These are phyloP conservation scores for Lasioglossum figueresi DNA, from an alignment of 2,888 invertebrate genomes.

Conservation along the genomic window DNA sequence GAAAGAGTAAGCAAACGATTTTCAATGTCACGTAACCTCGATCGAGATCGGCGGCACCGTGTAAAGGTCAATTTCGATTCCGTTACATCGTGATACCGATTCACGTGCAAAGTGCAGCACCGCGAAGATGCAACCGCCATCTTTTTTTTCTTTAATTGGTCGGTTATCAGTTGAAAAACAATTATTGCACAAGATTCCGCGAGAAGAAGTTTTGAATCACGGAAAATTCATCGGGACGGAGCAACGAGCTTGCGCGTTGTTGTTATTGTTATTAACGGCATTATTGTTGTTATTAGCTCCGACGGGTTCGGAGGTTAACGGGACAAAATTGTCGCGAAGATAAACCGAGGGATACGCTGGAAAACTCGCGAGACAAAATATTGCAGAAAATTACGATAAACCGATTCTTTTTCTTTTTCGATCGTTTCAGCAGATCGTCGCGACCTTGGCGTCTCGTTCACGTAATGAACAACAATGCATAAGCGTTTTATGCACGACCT, in stretches of 20 bases:
- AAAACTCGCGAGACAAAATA: slow-evolving; percentile 37
- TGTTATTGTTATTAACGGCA: not conserved
- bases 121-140: not conserved
- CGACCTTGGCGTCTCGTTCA: slow-evolving; percentile 36
- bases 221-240: slow-evolving; percentile 37
- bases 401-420: not conserved
- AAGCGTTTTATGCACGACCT: slow-evolving; percentile 30
- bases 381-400: slow-evolving; percentile 50
- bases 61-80: slow-evolving; percentile 33
- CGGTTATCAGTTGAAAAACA: slow-evolving; percentile 41
- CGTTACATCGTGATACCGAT: not conserved
- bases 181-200: slow-evolving; percentile 31
- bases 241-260: not conserved
- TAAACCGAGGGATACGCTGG: slow-evolving; percentile 3
- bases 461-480: slow-evolving; percentile 49
- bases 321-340: slow-evolving; percentile 15
- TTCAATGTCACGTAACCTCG: not conserved
- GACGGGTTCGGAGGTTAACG: slow-evolving; percentile 25
- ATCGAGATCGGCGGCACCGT: not conserved
- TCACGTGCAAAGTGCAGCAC: not conserved
- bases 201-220: slow-evolving; percentile 17
- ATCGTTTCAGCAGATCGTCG: slow-evolving; percentile 36
- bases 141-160: slow-evolving; percentile 3
- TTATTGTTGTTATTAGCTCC: not conserved
- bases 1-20: not conserved